A percentile compares a stretch with the other conserved stretches of the same genome.
Conservation (phyloP, 2,888 invertebrate genomes). For the Lasioglossum oenotherae region DNA sequence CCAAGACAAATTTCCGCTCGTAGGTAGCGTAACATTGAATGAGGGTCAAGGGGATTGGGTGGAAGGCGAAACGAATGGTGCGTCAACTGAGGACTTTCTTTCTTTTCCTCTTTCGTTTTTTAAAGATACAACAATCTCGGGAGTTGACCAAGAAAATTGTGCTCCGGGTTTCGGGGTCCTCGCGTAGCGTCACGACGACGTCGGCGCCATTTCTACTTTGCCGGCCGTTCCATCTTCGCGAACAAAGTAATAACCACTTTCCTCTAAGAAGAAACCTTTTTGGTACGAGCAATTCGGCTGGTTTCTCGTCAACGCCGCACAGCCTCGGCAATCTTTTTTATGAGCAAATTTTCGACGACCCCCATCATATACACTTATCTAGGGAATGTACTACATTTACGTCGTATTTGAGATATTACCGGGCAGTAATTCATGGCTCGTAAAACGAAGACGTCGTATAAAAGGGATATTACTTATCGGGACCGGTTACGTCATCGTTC, state of each 20-base stretch:
- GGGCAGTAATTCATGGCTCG: constrained; percentile 1
- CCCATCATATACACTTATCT: not conserved
- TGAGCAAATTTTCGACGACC: constrained; percentile 27
- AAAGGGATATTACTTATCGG: constrained; percentile 2
- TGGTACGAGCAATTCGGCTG: constrained; percentile 38
- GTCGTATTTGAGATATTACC: constrained; percentile 15
- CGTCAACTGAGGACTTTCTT: constrained; percentile 63
- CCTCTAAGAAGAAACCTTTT: constrained; percentile 60
- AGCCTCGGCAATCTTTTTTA: constrained; percentile 11
- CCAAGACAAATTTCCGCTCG: constrained; percentile 41
- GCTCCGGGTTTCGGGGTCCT: constrained; percentile 34
- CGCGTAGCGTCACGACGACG: constrained; percentile 26
- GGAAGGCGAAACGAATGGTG: constrained; percentile 43
- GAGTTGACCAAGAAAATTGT: constrained; percentile 66
- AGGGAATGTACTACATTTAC: constrained; percentile 1
- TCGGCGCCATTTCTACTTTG: constrained; percentile 48
- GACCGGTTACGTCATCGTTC: constrained; percentile 5
- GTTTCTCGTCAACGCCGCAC: constrained; percentile 25
- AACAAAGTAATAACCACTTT: constrained; percentile 71
- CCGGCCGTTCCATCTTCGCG: constrained; percentile 60
- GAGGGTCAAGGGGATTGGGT: constrained; percentile 37
- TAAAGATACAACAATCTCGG: constrained; percentile 72
- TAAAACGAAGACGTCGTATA: constrained; percentile 13
- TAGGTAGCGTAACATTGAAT: constrained; percentile 53
- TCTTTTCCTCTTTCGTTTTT: constrained; percentile 66